Percentiles rank a stretch among this genome's conserved stretches.
Conservation (phyloP, 2,888 invertebrate species). For the Iselma pallidipennis region DNA sequence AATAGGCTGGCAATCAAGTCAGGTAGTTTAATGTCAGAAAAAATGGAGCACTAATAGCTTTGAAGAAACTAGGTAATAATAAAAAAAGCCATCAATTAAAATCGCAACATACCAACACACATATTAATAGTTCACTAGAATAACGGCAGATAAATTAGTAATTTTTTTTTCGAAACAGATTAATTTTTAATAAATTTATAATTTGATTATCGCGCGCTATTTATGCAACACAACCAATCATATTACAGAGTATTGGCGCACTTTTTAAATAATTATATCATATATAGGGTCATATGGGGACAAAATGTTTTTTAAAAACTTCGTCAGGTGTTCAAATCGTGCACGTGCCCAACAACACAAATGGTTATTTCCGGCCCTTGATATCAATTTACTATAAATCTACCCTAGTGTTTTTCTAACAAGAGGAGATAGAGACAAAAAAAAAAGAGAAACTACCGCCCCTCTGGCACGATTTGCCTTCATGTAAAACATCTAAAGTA, state of each 20-base stretch:
- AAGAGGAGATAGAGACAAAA: neutral
- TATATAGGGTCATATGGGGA: too few species aligned
- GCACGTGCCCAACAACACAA: constrained; percentile 43
- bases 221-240: neutral
- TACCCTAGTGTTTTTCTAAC: constrained; percentile 15
- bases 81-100: neutral
- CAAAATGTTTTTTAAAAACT: neutral
- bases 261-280: neutral
- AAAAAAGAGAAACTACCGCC: neutral
- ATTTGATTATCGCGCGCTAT: neutral
- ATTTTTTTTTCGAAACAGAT: too few species aligned
- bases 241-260: neutral
- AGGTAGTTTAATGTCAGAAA: neutral
- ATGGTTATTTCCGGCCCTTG: constrained; percentile 43
- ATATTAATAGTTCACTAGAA: too few species aligned
- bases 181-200: too few species aligned
- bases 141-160: too few species aligned
- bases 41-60: neutral
- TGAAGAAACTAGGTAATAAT: neutral
- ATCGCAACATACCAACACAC: too few species aligned
- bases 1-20: neutral
- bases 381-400: constrained; percentile 34
- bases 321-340: constrained; percentile 40
- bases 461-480: constrained; percentile 15
- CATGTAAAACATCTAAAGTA: constrained; percentile 9